Percentiles rank a stretch among this genome's conserved stretches.
These are phyloP conservation scores for Salvator merianae DNA, from an alignment of 2,113 vertebrate species.

Conservation along the genomic window DNA sequence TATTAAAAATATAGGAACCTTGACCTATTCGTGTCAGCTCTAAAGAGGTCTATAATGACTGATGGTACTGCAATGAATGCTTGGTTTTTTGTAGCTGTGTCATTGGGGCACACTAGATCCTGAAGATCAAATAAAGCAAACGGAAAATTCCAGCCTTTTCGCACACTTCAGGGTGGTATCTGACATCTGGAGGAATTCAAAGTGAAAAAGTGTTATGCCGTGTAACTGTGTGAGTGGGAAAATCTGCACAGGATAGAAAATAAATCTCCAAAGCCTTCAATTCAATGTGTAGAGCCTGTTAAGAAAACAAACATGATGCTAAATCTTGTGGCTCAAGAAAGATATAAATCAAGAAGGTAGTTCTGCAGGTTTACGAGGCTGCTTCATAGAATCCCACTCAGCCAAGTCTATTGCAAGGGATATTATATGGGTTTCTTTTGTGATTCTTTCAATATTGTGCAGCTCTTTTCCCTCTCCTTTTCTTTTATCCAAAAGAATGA, in stretches of 20 bases:
- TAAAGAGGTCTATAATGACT: background rate
- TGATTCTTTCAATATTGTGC: background rate
- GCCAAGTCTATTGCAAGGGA: background rate
- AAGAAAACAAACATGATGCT: constrained; percentile 29
- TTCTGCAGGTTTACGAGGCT: background rate
- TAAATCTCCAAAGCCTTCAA: constrained; percentile 33
- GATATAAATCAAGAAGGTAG: constrained; percentile 22
- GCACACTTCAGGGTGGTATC: background rate
- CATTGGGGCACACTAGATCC: background rate
- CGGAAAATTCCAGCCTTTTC: background rate
- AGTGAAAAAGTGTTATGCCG: constrained; percentile 13
- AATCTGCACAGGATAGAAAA: background rate
- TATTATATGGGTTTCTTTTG: background rate
- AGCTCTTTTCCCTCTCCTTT: background rate
- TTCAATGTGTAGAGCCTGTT: constrained; percentile 22
- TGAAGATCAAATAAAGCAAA: constrained; percentile 19
- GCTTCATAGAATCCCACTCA: background rate
- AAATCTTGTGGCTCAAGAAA: constrained; percentile 23
- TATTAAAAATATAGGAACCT: too few species aligned
- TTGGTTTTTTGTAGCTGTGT: constrained; percentile 16
- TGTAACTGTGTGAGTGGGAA: constrained; percentile 21
- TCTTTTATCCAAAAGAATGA: background rate
- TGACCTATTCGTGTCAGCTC: too few species aligned
- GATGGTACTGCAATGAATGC: constrained; percentile 3
- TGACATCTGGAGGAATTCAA: constrained; percentile 5